Percentiles rank a stretch among this genome's conserved stretches.
These are phyloP conservation scores for Apolygus lucorum DNA, from an alignment of 1,140 invertebrate species.

Conservation along the genomic window DNA sequence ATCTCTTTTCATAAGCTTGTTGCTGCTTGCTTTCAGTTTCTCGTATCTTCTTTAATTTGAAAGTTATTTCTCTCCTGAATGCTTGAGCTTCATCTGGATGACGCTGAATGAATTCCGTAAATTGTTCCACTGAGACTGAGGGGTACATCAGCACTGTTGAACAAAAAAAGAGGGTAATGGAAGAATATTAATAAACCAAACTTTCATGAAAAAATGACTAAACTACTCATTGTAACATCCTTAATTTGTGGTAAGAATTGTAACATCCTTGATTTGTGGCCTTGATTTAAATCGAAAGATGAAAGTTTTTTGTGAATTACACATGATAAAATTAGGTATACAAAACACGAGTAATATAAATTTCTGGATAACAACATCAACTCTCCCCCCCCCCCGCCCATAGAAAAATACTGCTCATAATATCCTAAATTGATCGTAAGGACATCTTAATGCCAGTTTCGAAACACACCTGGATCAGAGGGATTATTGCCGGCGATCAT, in stretches of 20 bases:
- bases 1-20: slow-evolving; percentile 66
- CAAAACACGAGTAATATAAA: no score
- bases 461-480: slow-evolving; percentile 24
- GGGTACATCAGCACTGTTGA: slow-evolving; percentile 12
- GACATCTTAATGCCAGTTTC: no score
- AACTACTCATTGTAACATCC: not conserved
- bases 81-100: slow-evolving; percentile 83
- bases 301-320: no score
- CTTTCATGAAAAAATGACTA: not conserved
- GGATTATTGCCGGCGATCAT: slow-evolving; percentile 29
- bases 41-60: slow-evolving; percentile 73
- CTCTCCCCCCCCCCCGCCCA: no score
- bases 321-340: no score
- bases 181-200: not conserved
- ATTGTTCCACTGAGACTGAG: slow-evolving; percentile 55
- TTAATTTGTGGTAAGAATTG: not conserved
- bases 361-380: no score
- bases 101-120: slow-evolving; percentile 65
- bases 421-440: no score
- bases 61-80: slow-evolving; percentile 86
- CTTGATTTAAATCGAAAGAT: no score
- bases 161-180: slow-evolving; percentile 23
- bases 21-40: slow-evolving; percentile 69
- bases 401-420: no score
- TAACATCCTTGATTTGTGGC: slow-evolving; percentile 47